Percentiles rank a stretch among this genome's conserved stretches.
phyloP scores from a whole-genome alignment of 2,113 vertebrate genomes.

The Poeciliopsis retropinna region DNA sequence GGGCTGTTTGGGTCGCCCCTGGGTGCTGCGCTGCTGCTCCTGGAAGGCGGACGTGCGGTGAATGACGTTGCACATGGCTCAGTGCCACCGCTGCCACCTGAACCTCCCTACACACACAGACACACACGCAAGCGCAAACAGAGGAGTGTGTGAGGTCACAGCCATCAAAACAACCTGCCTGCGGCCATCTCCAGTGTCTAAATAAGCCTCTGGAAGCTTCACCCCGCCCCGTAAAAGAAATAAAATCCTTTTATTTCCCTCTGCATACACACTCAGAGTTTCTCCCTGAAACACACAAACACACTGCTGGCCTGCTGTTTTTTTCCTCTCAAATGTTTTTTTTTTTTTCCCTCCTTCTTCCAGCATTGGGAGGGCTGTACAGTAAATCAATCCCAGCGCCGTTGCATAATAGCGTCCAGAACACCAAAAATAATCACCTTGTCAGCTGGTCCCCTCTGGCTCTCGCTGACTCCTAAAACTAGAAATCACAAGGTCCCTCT shows the following conservation, averaged over 20 bases:
- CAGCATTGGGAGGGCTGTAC: slow-evolving; percentile 27
- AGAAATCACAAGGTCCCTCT: slow-evolving; percentile 55
- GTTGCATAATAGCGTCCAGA: slow-evolving; percentile 73
- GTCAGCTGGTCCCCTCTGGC: slow-evolving; percentile 59
- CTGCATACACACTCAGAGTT: neutral
- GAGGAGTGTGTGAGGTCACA: slow-evolving; percentile 55
- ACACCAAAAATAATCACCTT: slow-evolving; percentile 70
- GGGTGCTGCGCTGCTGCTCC: slow-evolving; percentile 59
- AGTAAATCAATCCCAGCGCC: slow-evolving; percentile 69
- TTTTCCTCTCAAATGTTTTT: slow-evolving; percentile 36
- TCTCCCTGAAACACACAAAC: slow-evolving; percentile 7
- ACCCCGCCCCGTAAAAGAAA: neutral
- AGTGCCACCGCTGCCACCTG: slow-evolving; percentile 62
- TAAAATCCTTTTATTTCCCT: slow-evolving; percentile 30
- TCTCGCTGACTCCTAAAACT: slow-evolving; percentile 37
- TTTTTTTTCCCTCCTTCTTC: neutral
- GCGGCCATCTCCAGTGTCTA: slow-evolving; percentile 55
- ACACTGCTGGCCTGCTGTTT: neutral
- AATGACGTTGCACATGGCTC: slow-evolving; percentile 73
- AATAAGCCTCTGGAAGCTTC: slow-evolving; percentile 41
- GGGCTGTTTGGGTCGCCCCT: slow-evolving; percentile 68
- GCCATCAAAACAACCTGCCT: slow-evolving; percentile 66
- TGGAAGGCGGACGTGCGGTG: slow-evolving; percentile 60
- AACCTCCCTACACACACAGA: slow-evolving; percentile 53
- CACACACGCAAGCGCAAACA: slow-evolving; percentile 22